Evolutionary conservation across 2,888 invertebrate genomes (phyloP).

Genomic region (Eupeodes luniger): DNA sequence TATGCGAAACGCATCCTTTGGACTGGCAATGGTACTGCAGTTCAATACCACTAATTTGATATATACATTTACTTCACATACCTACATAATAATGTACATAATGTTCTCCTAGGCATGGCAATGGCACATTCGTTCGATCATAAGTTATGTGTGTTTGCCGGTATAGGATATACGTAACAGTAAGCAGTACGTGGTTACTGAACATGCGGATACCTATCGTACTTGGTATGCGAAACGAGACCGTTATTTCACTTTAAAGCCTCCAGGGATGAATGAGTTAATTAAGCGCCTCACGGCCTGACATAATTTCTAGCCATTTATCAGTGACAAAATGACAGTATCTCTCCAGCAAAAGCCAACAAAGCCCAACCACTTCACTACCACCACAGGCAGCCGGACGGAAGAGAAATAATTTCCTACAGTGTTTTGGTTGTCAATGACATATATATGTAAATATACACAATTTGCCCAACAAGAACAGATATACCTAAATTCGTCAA

Average conservation of each 20-base stretch:
- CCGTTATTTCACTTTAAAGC: conserved; percentile 74
- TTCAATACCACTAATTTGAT: conserved; percentile 46
- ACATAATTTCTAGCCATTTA: conserved; percentile 83
- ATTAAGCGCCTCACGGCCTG: conserved; percentile 82
- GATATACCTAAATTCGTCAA: neutral
- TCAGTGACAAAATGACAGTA: conserved; percentile 81
- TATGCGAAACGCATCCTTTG: conserved; percentile 5
- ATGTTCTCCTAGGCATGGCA: neutral
- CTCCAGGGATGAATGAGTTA: conserved; percentile 80
- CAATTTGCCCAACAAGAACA: conserved; percentile 17
- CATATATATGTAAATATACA: neutral
- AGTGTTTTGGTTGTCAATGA: conserved; percentile 18
- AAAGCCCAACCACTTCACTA: conserved; percentile 55
- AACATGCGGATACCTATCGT: conserved; percentile 54
- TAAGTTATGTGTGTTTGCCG: conserved; percentile 55
- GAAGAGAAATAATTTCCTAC: conserved; percentile 16
- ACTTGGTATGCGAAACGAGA: conserved; percentile 71
- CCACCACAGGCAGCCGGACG: conserved; percentile 12
- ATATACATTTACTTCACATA: conserved; percentile 24
- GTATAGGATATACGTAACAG: conserved; percentile 43
- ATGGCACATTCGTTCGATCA: conserved; percentile 42
- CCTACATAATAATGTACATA: conserved; percentile 3
- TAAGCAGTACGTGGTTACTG: conserved; percentile 58
- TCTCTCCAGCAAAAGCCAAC: conserved; percentile 71
- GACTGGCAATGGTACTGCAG: conserved; percentile 13